Conservation (phyloP, 1,140 invertebrate species). For the Dendroctonus valens region DNA sequence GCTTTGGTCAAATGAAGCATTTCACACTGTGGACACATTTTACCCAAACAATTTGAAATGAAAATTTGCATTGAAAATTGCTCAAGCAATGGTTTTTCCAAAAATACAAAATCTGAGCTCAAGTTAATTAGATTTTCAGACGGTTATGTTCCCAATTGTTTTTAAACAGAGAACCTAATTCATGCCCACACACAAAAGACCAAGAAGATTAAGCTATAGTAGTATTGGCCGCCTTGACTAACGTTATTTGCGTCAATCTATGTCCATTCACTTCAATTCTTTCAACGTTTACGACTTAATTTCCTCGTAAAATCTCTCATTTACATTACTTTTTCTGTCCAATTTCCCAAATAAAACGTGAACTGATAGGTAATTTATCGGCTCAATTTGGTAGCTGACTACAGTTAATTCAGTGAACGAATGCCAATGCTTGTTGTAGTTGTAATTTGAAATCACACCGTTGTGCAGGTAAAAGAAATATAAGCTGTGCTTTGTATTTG, state of each 20-base stretch:
- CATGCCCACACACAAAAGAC: too few species aligned
- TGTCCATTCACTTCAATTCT: not conserved
- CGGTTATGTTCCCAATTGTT: too few species aligned
- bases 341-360: not conserved
- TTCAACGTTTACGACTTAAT: not conserved
- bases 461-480: not conserved
- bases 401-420: conserved; percentile 5
- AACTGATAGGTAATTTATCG: not conserved
- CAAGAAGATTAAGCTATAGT: too few species aligned
- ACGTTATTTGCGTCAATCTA: not conserved
- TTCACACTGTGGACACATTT: too few species aligned
- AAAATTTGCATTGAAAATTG: too few species aligned
- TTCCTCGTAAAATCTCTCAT: not conserved
- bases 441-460: not conserved
- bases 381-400: not conserved
- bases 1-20: too few species aligned
- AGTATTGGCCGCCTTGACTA: not conserved
- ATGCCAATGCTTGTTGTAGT: not conserved
- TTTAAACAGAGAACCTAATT: too few species aligned
- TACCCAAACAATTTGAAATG: too few species aligned
- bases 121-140: too few species aligned
- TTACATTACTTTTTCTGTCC: not conserved
- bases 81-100: too few species aligned
- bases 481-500: too few species aligned
- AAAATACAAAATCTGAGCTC: too few species aligned